Evolutionary conservation across 2,888 invertebrate genomes (phyloP), one percentile per base, ranked within the genome.

Genomic region (Ctena decussata): DNA sequence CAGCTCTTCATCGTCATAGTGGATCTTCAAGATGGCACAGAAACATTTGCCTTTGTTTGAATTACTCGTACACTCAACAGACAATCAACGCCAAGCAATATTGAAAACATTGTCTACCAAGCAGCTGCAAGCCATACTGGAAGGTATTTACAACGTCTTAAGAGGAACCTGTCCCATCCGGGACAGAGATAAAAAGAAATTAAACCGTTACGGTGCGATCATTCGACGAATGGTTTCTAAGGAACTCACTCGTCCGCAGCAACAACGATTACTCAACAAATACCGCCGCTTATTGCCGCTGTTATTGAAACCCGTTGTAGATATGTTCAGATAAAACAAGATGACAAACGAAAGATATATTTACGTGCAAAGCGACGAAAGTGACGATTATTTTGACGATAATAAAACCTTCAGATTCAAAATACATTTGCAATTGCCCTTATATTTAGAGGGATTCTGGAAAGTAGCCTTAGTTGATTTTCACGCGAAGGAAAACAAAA

Each of bases 391-490:
- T n/a, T 72, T 72, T 44, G 5, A 8, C 6, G 44, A 72, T 39
- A 72, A 72, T n/a, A 37, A 21, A 5, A 30, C 44, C 8, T 39
- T 5, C 8, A 35, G 65, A 44, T 87, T 84, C 65, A 84, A 53
- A 60, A 49, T 82, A 1, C 84, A 84, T 24, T 72, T 82, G 49
- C 82, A 72, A 37, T 60, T 60, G 12, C 80, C 77, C 12, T 71
- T 80, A 39, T 35, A 27, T 6, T 70, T 80, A 35, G 15, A 57
- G 44, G 80, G 84, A 0, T 24, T 21, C 24, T 84, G 82, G 83
- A 85, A 78, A 80, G 82, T 87, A 18, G 81, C 78, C 0, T 57
- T 87, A 12, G 24, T 49, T 6, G 81, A 87, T 30, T 82, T 87
- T 79, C 65, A 82, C 18, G 84, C 78, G 30, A 32, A 27, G 1